A percentile compares a stretch with the other conserved stretches of the same genome.
Evolutionary conservation across 2,888 invertebrate genomes (phyloP).

Genomic region (Lasioglossum zephyrum): DNA sequence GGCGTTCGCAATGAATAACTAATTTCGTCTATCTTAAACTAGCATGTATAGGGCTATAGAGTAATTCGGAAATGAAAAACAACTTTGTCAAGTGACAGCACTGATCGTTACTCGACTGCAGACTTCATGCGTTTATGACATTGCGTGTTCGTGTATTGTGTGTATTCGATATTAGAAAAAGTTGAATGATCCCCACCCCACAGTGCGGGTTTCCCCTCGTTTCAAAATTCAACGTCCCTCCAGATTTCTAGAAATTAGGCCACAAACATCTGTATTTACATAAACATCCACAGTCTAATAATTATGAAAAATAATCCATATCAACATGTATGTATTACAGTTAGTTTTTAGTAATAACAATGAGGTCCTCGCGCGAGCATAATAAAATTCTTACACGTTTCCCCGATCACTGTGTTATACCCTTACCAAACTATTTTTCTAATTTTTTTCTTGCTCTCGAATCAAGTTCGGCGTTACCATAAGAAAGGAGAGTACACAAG

Average conservation of each 20-base stretch:
- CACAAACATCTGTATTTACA: not conserved
- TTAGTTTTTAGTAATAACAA: not conserved
- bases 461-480: not conserved
- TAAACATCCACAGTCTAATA: constrained; percentile 3
- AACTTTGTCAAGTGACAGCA: constrained; percentile 6
- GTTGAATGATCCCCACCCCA: not conserved
- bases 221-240: not conserved
- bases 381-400: constrained; percentile 5
- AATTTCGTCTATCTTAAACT: constrained; percentile 36
- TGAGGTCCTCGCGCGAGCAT: not conserved
- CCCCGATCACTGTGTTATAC: not conserved
- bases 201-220: not conserved
- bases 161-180: not conserved
- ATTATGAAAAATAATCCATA: constrained; percentile 6
- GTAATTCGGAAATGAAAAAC: constrained; percentile 12
- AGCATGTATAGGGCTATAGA: constrained; percentile 3
- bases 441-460: not conserved
- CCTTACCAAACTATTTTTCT: not conserved
- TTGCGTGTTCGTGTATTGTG: not conserved
- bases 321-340: not conserved
- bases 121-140: not conserved
- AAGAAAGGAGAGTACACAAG: not conserved
- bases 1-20: constrained; percentile 38
- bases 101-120: constrained; percentile 3
- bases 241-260: not conserved